A percentile compares a stretch with the other conserved stretches of the same genome.
Conservation (phyloP, 2,888 invertebrate species). For the Anarsia innoxiella region DNA sequence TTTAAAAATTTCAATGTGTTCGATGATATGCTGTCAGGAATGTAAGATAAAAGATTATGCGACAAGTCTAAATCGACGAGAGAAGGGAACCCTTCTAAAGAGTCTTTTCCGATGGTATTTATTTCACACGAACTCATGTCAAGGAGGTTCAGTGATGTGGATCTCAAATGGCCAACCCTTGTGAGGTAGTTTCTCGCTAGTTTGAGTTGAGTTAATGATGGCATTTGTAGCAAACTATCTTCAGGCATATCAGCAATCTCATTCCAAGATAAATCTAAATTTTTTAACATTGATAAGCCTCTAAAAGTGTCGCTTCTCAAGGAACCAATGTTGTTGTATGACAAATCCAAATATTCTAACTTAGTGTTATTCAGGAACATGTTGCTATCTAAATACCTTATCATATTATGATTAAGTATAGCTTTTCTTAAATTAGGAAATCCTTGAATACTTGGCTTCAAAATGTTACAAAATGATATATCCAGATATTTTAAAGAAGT, state of each 20-base stretch:
- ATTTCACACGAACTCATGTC: conserved; percentile 82
- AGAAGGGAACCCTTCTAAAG: conserved; percentile 75
- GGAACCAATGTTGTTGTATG: conserved; percentile 78
- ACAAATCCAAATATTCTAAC: conserved; percentile 78
- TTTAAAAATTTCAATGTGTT: conserved; percentile 77
- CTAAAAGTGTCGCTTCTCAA: conserved; percentile 77
- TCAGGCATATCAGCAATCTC: conserved; percentile 76
- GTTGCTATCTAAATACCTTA: conserved; percentile 72
- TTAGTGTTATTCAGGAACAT: conserved; percentile 78
- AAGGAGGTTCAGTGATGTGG: conserved; percentile 71
- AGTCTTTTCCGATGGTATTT: conserved; percentile 68
- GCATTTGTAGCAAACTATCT: conserved; percentile 76
- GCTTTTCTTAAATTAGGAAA: conserved; percentile 76
- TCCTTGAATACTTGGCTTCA: conserved; percentile 75
- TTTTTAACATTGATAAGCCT: conserved; percentile 71
- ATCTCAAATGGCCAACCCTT: conserved; percentile 72
- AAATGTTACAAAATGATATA: conserved; percentile 77
- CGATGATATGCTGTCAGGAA: conserved; percentile 78
- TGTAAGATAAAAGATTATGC: conserved; percentile 77
- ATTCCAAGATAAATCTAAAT: conserved; percentile 82
- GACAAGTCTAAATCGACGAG: conserved; percentile 78
- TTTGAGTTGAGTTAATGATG: conserved; percentile 75
- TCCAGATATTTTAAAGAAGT: conserved; percentile 74
- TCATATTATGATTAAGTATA: conserved; percentile 77
- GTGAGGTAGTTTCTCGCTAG: conserved; percentile 80